phyloP scores from a whole-genome alignment of 2,888 invertebrate species.

The Pherbina coryleti region DNA sequence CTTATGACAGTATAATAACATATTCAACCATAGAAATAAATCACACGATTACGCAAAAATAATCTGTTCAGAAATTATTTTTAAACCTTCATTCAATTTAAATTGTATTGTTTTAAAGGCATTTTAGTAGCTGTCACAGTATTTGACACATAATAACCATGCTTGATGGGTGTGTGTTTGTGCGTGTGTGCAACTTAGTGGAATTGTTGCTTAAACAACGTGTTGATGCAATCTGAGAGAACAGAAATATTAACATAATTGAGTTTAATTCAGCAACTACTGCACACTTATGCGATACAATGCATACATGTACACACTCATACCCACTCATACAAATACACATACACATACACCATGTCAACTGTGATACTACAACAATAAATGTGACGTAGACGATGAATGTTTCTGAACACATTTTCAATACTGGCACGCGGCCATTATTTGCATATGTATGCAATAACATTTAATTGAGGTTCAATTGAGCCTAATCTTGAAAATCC shows the following conservation, averaged over 20 bases:
- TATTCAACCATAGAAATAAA: too few relatives aligned
- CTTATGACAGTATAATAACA: too few relatives aligned
- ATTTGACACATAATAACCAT: too few relatives aligned
- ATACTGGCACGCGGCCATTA: neutral
- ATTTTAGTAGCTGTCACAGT: too few relatives aligned
- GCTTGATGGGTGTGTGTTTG: neutral
- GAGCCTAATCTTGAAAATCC: neutral
- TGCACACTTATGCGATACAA: slow-evolving; percentile 11
- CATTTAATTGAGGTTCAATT: slow-evolving; percentile 11
- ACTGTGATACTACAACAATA: neutral
- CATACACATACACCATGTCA: neutral
- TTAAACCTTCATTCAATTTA: neutral
- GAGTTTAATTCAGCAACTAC: slow-evolving; percentile 16
- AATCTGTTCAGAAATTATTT: neutral
- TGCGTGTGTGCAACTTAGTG: neutral
- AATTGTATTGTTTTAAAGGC: neutral
- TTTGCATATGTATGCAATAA: slow-evolving; percentile 13
- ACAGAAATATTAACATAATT: slow-evolving; percentile 27
- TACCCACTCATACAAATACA: slow-evolving; percentile 26
- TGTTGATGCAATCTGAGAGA: slow-evolving; percentile 4
- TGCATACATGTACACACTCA: slow-evolving; percentile 3
- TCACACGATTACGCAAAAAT: too few relatives aligned
- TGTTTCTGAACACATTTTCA: neutral
- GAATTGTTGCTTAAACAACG: neutral
- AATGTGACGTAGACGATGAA: neutral